phyloP scores from a whole-genome alignment of 2,113 vertebrate species.

The Sceloporus undulatus region DNA sequence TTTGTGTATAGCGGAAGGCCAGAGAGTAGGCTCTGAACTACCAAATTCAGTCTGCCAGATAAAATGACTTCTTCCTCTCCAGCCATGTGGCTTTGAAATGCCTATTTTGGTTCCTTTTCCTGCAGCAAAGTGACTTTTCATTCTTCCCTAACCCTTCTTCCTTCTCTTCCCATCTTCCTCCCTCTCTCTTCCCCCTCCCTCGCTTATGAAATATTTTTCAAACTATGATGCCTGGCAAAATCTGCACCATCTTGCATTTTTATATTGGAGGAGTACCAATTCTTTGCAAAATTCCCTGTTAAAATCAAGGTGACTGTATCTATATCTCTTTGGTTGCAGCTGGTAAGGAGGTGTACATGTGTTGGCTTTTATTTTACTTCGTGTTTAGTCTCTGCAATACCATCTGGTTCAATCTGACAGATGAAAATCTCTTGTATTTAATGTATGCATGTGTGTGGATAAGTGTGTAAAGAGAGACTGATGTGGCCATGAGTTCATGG shows the following conservation, averaged over 20 bases:
- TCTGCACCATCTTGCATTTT: background rate
- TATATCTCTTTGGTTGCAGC: background rate
- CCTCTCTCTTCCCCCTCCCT: background rate
- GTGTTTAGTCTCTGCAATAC: background rate
- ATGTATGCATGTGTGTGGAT: background rate
- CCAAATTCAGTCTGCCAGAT: constrained; percentile 6
- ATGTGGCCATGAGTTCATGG: background rate
- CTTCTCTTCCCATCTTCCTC: background rate
- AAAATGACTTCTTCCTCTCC: background rate
- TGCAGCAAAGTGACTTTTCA: background rate
- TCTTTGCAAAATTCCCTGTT: background rate
- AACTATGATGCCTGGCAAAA: background rate
- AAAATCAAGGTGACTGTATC: background rate
- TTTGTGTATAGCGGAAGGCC: background rate
- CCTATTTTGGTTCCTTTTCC: constrained; percentile 11
- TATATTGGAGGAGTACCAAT: background rate
- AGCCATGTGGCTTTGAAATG: background rate
- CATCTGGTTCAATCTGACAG: constrained; percentile 1
- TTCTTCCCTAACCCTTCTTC: background rate
- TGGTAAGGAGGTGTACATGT: background rate
- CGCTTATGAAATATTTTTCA: background rate
- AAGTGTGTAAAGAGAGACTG: background rate
- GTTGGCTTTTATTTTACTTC: background rate
- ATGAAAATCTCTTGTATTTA: background rate
- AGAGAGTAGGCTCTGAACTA: background rate